These are phyloP conservation scores for Donacobius atricapilla DNA, from an alignment of 2,113 vertebrate genomes.

Conservation along the genomic window DNA sequence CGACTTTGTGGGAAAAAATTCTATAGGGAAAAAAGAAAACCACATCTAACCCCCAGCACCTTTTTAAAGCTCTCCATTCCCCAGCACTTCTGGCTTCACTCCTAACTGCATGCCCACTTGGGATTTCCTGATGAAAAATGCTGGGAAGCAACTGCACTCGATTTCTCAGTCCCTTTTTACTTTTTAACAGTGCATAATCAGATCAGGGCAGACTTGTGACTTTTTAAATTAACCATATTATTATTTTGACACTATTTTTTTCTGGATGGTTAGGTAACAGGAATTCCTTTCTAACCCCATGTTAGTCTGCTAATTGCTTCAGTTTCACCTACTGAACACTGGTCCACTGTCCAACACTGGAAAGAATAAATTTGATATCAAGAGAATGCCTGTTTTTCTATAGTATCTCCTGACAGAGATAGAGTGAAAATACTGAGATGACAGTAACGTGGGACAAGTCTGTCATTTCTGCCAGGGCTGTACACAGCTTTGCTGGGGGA, in stretches of 20 bases:
- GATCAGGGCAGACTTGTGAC: neutral
- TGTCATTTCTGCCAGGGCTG: accelerated
- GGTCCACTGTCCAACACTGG: neutral
- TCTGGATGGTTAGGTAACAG: neutral
- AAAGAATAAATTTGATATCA: neutral
- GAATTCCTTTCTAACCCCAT: neutral
- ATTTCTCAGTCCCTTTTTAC: neutral
- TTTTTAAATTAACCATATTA: neutral
- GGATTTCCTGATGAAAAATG: neutral
- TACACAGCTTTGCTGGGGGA: neutral
- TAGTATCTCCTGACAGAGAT: neutral
- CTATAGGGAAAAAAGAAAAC: too few species aligned
- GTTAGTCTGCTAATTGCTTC: neutral
- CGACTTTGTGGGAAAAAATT: too few species aligned
- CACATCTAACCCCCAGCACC: too few species aligned
- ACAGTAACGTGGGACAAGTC: neutral
- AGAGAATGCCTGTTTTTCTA: neutral
- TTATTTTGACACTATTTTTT: neutral
- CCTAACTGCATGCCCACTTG: neutral
- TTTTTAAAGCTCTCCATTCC: neutral
- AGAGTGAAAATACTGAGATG: neutral
- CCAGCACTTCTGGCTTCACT: neutral
- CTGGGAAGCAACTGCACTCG: accelerated
- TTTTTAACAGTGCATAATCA: neutral
- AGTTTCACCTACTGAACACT: neutral